Evolutionary conservation across 2,797 vertebrate genomes (phyloP).

Genomic region (Gymnothorax javanicus): DNA sequence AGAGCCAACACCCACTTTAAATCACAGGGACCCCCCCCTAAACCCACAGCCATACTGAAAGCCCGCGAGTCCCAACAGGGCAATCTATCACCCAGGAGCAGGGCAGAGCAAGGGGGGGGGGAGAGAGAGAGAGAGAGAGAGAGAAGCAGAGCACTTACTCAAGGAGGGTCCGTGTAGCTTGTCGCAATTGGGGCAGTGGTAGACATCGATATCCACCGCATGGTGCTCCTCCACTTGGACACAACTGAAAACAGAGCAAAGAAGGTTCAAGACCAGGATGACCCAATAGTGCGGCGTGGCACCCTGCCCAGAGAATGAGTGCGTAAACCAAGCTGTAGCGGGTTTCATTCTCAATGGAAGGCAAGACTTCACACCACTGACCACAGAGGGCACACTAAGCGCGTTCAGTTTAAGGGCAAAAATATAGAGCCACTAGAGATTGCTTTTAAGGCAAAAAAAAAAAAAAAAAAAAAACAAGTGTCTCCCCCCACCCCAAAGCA

Average conservation of each 20-base stretch:
- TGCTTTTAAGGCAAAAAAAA: too few relatives aligned
- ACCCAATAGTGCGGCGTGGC: neutral
- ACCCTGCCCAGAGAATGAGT: neutral
- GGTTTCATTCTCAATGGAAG: neutral
- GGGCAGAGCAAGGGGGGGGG: slow-evolving; percentile 8
- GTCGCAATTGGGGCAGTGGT: slow-evolving; percentile 98
- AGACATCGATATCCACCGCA: slow-evolving; percentile 96
- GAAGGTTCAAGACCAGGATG: too few relatives aligned
- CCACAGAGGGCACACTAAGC: neutral
- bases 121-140: neutral
- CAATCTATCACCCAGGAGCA: slow-evolving; percentile 26
- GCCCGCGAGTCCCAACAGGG: slow-evolving; percentile 36
- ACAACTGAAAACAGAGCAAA: slow-evolving; percentile 77
- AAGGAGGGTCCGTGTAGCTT: slow-evolving; percentile 87
- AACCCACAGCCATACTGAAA: slow-evolving; percentile 9
- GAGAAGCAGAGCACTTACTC: slow-evolving; percentile 79
- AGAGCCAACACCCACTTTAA: slow-evolving; percentile 43
- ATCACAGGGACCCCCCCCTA: slow-evolving; percentile 32
- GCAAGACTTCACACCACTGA: neutral
- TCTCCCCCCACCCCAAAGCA: too few relatives aligned
- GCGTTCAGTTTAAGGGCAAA: neutral
- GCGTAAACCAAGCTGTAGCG: neutral
- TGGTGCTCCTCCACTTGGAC: slow-evolving; percentile 97
- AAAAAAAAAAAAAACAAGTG: too few relatives aligned
- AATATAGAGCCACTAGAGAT: neutral